Conservation (phyloP, 1,140 invertebrate genomes). For the Bombus huntii region DNA sequence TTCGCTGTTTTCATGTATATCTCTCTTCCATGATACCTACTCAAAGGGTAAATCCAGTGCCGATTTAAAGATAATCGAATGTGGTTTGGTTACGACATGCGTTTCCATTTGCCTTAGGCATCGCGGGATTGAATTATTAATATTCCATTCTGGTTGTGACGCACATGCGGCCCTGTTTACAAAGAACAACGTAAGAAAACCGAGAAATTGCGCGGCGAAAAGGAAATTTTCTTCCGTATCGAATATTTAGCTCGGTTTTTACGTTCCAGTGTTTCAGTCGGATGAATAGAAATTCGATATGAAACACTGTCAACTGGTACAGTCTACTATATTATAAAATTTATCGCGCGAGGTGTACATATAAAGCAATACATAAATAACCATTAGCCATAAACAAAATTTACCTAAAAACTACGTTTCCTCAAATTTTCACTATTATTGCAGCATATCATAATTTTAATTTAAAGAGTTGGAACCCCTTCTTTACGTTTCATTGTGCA, state of each 20-base stretch:
- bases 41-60: constrained; percentile 3
- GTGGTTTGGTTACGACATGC: background rate
- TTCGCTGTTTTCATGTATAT: background rate
- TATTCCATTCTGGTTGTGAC: background rate
- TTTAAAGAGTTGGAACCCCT: background rate
- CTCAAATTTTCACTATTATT: too few relatives aligned
- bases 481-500: background rate
- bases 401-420: too few relatives aligned
- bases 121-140: constrained; percentile 35
- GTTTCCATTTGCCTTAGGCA: constrained; percentile 15
- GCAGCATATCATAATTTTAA: too few relatives aligned
- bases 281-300: background rate
- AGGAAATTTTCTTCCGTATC: background rate
- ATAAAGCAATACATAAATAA: too few relatives aligned
- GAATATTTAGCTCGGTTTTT: background rate
- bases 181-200: background rate
- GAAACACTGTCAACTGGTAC: background rate
- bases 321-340: too few relatives aligned
- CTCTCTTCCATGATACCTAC: background rate
- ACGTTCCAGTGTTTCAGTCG: background rate
- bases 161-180: background rate
- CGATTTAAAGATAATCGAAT: constrained; percentile 33
- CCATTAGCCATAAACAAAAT: too few relatives aligned
- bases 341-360: too few relatives aligned
- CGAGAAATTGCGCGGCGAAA: background rate